Evolutionary conservation across 1,140 invertebrate species (phyloP).

Genomic region (Monomorium pharaonis): DNA sequence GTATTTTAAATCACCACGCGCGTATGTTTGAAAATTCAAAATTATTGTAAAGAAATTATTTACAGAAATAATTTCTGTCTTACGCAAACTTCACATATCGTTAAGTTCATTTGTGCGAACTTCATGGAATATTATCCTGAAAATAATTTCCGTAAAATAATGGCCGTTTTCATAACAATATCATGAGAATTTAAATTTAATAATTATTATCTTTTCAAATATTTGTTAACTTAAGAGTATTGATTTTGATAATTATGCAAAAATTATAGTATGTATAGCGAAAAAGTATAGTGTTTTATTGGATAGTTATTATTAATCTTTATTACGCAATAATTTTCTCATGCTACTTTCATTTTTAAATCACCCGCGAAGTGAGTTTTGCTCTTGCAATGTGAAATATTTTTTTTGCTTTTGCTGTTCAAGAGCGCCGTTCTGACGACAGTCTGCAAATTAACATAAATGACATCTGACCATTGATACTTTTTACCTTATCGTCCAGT

Average conservation of each 20-base stretch:
- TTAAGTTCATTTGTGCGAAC: background rate
- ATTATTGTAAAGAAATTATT: background rate
- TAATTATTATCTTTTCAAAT: background rate
- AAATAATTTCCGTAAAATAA: background rate
- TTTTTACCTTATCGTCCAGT: conserved; percentile 36
- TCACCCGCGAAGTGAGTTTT: conserved; percentile 1
- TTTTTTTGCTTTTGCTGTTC: conserved; percentile 5
- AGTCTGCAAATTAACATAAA: conserved; percentile 44
- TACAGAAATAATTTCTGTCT: background rate
- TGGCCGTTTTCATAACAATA: background rate
- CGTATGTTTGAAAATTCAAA: background rate
- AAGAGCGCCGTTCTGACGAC: background rate
- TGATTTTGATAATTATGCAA: background rate
- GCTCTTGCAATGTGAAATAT: background rate
- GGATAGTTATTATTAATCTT: background rate
- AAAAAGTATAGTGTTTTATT: background rate
- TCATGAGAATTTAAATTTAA: background rate
- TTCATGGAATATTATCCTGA: background rate
- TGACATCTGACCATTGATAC: conserved; percentile 59
- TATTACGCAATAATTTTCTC: background rate
- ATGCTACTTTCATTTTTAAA: background rate
- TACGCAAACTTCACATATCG: too few relatives aligned
- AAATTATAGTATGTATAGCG: background rate
- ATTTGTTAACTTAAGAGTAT: background rate
- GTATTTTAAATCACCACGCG: background rate